These are phyloP conservation scores for Leptatherina wallacei DNA, from an alignment of 2,797 vertebrate species.

Conservation along the genomic window DNA sequence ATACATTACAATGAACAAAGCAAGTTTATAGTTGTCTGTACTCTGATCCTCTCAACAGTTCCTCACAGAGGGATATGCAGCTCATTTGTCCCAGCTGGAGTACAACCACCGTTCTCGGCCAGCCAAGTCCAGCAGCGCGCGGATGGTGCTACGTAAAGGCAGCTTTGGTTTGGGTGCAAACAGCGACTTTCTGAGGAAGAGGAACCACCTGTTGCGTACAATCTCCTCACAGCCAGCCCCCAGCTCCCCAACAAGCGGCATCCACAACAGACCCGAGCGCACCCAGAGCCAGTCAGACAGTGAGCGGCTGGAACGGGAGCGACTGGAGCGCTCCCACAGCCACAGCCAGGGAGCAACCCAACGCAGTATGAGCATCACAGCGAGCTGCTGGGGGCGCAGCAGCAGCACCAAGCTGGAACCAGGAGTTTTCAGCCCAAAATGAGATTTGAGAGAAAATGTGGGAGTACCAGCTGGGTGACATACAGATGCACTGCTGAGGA, in stretches of 20 bases:
- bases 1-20: neutral
- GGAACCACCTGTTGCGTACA: slow-evolving; percentile 95
- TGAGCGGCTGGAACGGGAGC: slow-evolving; percentile 85
- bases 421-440: slow-evolving; percentile 86
- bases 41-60: slow-evolving; percentile 70
- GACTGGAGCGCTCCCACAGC: slow-evolving; percentile 79
- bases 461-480: slow-evolving; percentile 27
- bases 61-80: slow-evolving; percentile 90
- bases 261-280: slow-evolving; percentile 84
- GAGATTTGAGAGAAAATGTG: slow-evolving; percentile 42
- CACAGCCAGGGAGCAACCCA: slow-evolving; percentile 74
- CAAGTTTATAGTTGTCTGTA: too few relatives aligned
- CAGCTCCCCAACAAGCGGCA: slow-evolving; percentile 69
- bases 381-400: slow-evolving; percentile 92
- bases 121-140: slow-evolving; percentile 91
- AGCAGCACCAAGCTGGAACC: slow-evolving; percentile 86
- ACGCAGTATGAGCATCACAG: slow-evolving; percentile 94
- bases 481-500: slow-evolving; percentile 15
- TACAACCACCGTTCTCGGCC: slow-evolving; percentile 94
- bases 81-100: slow-evolving; percentile 95
- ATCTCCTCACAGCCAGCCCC: slow-evolving; percentile 92
- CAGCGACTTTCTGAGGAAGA: slow-evolving; percentile 94
- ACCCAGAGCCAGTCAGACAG: slow-evolving; percentile 89
- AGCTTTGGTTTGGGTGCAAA: slow-evolving; percentile 94
- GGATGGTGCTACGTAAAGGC: slow-evolving; percentile 96